Percentiles rank a stretch among this genome's conserved stretches.
phyloP scores from a whole-genome alignment of 2,113 vertebrate species.

The Antennarius striatus region DNA sequence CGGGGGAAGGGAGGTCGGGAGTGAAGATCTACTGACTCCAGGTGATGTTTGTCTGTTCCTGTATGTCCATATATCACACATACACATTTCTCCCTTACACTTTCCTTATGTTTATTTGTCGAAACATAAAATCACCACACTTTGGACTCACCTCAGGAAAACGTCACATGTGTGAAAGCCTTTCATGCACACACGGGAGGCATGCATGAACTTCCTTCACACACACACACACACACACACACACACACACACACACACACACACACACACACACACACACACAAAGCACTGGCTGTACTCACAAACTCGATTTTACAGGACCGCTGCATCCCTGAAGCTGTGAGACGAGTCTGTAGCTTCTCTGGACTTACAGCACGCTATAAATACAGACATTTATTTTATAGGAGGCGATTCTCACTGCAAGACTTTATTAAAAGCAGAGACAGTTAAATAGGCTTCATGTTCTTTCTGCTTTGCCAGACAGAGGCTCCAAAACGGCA shows the following conservation, averaged over 20 bases:
- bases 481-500: conserved; percentile 43
- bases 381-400: conserved; percentile 40
- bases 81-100: neutral
- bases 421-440: conserved; percentile 58
- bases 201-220: neutral
- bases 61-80: neutral
- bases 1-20: neutral
- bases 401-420: conserved; percentile 36
- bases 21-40: neutral
- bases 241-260: no score
- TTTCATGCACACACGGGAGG: conserved; percentile 18
- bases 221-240: neutral
- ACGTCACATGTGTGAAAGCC: conserved; percentile 5
- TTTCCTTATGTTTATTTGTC: neutral
- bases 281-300: conserved; percentile 16
- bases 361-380: conserved; percentile 12
- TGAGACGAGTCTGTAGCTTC: conserved; percentile 7
- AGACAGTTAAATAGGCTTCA: conserved; percentile 51
- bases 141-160: conserved; percentile 5
- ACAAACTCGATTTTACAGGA: conserved; percentile 21
- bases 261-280: conserved; percentile 7
- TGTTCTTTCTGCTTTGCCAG: conserved; percentile 44
- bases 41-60: conserved; percentile 17
- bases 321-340: conserved; percentile 7
- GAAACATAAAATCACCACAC: conserved; percentile 1